Evolutionary conservation across 2,888 invertebrate species (phyloP), one percentile per base, ranked within the genome.

Genomic region (Leucoma salicis): DNA sequence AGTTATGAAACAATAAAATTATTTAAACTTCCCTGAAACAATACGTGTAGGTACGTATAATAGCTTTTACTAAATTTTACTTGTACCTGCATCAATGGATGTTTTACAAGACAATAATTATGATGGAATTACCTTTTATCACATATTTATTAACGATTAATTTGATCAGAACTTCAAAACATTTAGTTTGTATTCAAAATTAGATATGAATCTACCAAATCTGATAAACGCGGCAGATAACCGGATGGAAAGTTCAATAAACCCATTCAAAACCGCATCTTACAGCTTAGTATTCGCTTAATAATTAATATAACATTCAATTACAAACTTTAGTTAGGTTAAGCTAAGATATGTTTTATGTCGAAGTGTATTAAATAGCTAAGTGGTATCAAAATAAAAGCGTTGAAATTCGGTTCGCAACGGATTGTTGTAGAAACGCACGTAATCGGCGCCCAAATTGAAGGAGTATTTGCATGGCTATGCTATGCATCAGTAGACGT

Each of bases 191-290:
- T 27, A 27, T 27, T 11, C 3, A n/a, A 11, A 27, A 43, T 36
- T 29, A 28, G 11, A 6, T n/a, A 27, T 3, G 21, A 14, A 47
- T 40, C 44, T 42, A 55, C 51, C 49, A 53, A 41, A 64, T 42
- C 46, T 39, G 27, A 44, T 46, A 41, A 56, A 50, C 44, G 43
- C 65, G 57, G 66, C 63, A 74, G 61, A 71, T 60, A 66, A 56
- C 54, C 45, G 44, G 53, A 47, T 46, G 50, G 49, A 50, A 57
- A 72, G 81, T 74, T 78, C 70, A 78, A 76, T 56, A 69, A 69
- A 77, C 82, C 62, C 71, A 70, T 77, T 62, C 66, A 66, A 60
- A 70, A 64, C 56, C 56, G 62, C 65, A 72, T 65, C 63, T 58
- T 40, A 51, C 53, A 55, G 50, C 43, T 53, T 34, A 43, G 32